Conservation (phyloP, 2,888 invertebrate genomes). For the Lochmaea crataegi region DNA sequence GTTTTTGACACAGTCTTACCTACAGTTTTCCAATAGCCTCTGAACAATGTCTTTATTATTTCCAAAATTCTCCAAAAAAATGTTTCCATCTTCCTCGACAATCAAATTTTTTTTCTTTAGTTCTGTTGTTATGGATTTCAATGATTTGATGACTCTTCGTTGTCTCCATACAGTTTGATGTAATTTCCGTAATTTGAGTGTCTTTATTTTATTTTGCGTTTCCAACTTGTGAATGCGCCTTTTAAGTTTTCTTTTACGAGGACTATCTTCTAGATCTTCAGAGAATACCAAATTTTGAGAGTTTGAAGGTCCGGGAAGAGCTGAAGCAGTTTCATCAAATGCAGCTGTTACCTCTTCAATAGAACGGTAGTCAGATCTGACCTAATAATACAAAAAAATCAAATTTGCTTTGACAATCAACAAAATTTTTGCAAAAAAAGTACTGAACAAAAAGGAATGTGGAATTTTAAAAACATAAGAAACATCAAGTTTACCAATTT, state of each 20-base stretch:
- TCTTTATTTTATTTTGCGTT: not conserved
- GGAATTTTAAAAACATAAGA: not conserved
- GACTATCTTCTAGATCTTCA: not conserved
- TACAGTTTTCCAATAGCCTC: constrained; percentile 9
- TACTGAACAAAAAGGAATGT: not conserved
- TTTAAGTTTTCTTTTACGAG: not conserved
- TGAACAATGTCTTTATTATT: not conserved
- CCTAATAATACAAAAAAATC: no score
- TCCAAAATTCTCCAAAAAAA: constrained; percentile 18
- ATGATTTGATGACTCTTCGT: not conserved
- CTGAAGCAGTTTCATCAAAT: not conserved
- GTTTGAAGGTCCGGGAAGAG: not conserved
- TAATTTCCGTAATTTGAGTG: constrained; percentile 2
- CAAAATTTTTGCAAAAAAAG: not conserved
- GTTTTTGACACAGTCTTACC: not conserved
- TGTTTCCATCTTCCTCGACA: constrained; percentile 5
- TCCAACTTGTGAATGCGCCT: not conserved
- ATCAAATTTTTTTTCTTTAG: not conserved
- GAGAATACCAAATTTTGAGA: not conserved
- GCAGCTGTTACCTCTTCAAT: not conserved
- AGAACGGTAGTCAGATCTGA: not conserved
- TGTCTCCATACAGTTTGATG: constrained; percentile 8
- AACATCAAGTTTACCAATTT: constrained; percentile 1
- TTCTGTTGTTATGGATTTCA: constrained; percentile 3
- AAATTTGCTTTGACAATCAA: not conserved